Base-by-base conservation (phyloP, 2,113 vertebrate species). In the Ptychochromis oligacanthus region DNA sequence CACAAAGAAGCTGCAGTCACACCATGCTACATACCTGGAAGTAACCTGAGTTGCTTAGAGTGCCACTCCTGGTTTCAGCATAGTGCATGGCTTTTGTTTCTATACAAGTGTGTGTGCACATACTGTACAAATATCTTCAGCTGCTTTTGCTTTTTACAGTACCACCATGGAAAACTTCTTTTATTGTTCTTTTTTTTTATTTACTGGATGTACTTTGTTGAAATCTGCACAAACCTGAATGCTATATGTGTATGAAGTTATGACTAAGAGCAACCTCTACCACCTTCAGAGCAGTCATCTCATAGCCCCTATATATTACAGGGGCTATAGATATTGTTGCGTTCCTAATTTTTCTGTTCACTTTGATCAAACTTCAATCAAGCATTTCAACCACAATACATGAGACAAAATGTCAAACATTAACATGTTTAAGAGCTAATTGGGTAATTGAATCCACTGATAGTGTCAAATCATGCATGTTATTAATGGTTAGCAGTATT, bases 201-300 rank as follows among this genome's bases (percentile, higher is more conserved):
- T 7, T 34, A 31, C 4, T 61, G 6, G 24, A 40, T 49, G 12
- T 40, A 12, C 4, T 24, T 22, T 24, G 46, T 7, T 18, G 2
- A 15, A 34, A 12, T 24, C 52, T 61, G 20, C 26, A 3, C 28
- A 31, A n/a, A 43, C 34, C 2, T 1, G 55, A 1, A 18, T 7
- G 0, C 8, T 22, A 46, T n/a, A 58, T 13, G 85, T 93, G 55
- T 95, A 95, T 82, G 94, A 95, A 89, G 54, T 59, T 5, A 95
- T 95, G 94, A 88, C 18, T 2, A 72, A 58, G 22, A 22, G 43
- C 1, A 12, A 65, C 11, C 1, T 34, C 1, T 1, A 1, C 0
- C 20, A 31, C 3, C 7, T 49, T 12, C 4, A 4, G 2, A 57
- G 58, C 3, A 34, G 4, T 24, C 4, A 46, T 9, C 4, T 9